A percentile compares a stretch with the other conserved stretches of the same genome.
Evolutionary conservation across 2,113 vertebrate species (phyloP).

Genomic region (Vombatus ursinus): DNA sequence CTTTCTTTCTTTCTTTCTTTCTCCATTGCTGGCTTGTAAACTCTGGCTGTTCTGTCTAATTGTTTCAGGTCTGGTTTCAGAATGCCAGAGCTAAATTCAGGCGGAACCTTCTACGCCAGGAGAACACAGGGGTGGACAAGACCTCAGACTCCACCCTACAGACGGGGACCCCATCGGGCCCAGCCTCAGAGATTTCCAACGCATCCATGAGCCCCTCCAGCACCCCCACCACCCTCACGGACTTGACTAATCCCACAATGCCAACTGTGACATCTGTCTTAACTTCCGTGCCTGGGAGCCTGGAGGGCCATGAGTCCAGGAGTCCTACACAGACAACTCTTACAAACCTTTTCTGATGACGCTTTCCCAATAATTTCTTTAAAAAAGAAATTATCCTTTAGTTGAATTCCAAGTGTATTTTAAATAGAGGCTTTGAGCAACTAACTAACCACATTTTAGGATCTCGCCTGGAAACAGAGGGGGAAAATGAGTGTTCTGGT

Average conservation of each 20-base stretch:
- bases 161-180: slow-evolving; percentile 95
- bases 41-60: slow-evolving; percentile 75
- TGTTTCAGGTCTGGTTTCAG: slow-evolving; percentile 97
- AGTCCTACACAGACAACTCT: slow-evolving; percentile 98
- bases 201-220: slow-evolving; percentile 97
- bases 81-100: slow-evolving; percentile 99
- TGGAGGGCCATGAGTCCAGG: slow-evolving; percentile 95
- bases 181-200: slow-evolving; percentile 97
- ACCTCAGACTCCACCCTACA: slow-evolving; percentile 92
- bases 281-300: slow-evolving; percentile 91
- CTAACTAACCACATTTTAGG: slow-evolving; percentile 89
- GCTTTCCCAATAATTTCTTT: slow-evolving; percentile 85
- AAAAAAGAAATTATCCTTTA: slow-evolving; percentile 89
- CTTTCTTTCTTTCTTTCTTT: background rate
- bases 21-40: slow-evolving; percentile 73
- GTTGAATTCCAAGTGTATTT: slow-evolving; percentile 92
- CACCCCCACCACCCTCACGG: slow-evolving; percentile 97
- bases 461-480: slow-evolving; percentile 87
- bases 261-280: slow-evolving; percentile 98
- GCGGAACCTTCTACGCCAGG: slow-evolving; percentile 97
- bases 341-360: slow-evolving; percentile 99
- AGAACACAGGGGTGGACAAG: slow-evolving; percentile 97
- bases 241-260: slow-evolving; percentile 98
- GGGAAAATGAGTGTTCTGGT: slow-evolving; percentile 83
- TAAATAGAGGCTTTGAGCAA: slow-evolving; percentile 92